Evolutionary conservation across 2,888 invertebrate genomes (phyloP).

Genomic region (Drosophila mimetica): DNA sequence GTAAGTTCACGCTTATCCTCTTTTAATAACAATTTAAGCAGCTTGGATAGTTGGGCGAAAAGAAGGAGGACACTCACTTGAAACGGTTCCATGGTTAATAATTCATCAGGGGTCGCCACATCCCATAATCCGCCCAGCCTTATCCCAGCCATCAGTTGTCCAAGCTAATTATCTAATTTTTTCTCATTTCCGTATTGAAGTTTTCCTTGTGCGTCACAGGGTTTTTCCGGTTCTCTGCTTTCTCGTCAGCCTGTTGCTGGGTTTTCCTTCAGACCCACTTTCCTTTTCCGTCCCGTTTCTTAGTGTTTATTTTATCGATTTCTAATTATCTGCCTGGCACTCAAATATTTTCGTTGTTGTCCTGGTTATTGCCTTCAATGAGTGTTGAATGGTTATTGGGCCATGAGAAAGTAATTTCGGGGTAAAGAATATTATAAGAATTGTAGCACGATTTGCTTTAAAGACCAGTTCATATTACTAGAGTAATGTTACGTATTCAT

Average conservation of each 20-base stretch:
- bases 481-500: background rate
- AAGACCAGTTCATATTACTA: background rate
- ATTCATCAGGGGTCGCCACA: conserved; percentile 13
- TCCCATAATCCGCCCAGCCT: background rate
- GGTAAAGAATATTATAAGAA: background rate
- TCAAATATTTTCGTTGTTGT: conserved; percentile 18
- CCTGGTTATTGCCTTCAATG: conserved; percentile 40
- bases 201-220: conserved; percentile 13
- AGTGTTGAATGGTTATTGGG: conserved; percentile 21
- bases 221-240: conserved; percentile 1
- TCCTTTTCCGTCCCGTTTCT: background rate
- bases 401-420: background rate
- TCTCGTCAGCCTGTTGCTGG: conserved; percentile 28
- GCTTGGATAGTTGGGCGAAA: background rate
- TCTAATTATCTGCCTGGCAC: conserved; percentile 50
- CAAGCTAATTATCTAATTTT: conserved; percentile 58
- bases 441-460: background rate
- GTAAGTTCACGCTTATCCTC: conserved; percentile 71
- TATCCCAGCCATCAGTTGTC: conserved; percentile 10
- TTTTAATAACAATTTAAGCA: background rate
- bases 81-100: conserved; percentile 10
- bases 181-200: conserved; percentile 28
- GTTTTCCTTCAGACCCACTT: background rate
- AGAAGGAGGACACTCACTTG: background rate
- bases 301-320: conserved; percentile 48